Conservation (phyloP, 35 echinoderm and acorn worm genomes). For the Patiria miniata region DNA sequence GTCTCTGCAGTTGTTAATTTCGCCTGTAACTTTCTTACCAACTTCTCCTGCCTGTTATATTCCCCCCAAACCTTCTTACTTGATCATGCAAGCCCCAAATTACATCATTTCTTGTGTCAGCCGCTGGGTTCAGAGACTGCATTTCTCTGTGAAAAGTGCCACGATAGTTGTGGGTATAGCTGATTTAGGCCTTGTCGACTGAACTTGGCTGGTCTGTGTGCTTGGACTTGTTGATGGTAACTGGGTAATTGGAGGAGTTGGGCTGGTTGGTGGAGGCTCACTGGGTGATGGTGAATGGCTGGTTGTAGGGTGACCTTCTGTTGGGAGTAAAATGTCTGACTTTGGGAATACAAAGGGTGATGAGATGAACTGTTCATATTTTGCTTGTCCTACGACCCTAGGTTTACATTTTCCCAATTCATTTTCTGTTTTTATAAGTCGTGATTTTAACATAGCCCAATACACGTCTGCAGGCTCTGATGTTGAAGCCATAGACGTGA, state of each 20-base stretch:
- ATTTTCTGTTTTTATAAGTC: background rate
- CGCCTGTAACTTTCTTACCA: background rate
- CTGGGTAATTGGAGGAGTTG: background rate
- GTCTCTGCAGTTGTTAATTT: background rate
- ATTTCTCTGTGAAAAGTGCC: background rate
- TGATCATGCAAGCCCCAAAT: background rate
- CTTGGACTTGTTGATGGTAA: background rate
- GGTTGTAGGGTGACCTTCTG: background rate
- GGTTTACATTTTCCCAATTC: background rate
- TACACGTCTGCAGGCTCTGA: no score
- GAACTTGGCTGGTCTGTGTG: background rate
- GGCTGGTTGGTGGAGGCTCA: background rate
- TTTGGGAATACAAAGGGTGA: background rate
- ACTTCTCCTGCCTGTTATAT: background rate
- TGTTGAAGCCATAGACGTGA: no score
- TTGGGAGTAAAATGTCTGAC: background rate
- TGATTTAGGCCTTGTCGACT: background rate
- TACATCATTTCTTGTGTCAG: background rate
- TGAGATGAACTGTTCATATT: slow-evolving; percentile 11
- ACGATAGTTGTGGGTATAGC: background rate
- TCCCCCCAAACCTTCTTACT: background rate
- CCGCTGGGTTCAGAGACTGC: background rate
- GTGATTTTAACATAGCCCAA: no score
- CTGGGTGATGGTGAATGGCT: background rate
- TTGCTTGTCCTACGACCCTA: background rate